phyloP scores from a whole-genome alignment of 2,113 vertebrate genomes.

The Protobothrops mucrosquamatus region DNA sequence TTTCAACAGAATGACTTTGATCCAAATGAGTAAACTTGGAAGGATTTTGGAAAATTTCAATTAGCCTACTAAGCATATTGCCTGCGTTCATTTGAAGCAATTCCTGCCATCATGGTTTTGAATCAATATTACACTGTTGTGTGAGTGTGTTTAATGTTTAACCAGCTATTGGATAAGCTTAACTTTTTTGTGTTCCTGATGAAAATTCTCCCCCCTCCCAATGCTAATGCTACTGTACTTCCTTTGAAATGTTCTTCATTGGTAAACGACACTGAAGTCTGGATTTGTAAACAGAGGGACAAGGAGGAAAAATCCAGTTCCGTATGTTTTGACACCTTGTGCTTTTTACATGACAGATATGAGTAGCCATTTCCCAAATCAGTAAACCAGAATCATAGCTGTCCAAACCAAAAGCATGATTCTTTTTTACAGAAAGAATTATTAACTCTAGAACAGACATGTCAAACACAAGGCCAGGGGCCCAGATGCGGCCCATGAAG shows the following conservation, averaged over 20 bases:
- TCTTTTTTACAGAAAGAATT: neutral
- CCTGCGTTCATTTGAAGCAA: neutral
- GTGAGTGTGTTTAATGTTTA: neutral
- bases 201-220: neutral
- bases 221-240: neutral
- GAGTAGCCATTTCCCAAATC: neutral
- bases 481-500: no score
- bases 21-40: neutral
- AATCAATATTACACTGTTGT: neutral
- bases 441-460: neutral
- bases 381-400: neutral
- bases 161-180: neutral
- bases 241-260: neutral
- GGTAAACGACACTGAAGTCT: neutral
- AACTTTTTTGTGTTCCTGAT: neutral
- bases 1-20: neutral
- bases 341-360: neutral
- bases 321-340: neutral
- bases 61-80: neutral
- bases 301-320: neutral
- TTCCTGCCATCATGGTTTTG: neutral
- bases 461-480: no score
- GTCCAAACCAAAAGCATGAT: neutral
- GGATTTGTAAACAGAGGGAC: neutral
- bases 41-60: neutral